Percentiles rank a stretch among this genome's conserved stretches.
phyloP scores from a whole-genome alignment of 2,113 vertebrate species.

The Haplotaxodon microlepis region DNA sequence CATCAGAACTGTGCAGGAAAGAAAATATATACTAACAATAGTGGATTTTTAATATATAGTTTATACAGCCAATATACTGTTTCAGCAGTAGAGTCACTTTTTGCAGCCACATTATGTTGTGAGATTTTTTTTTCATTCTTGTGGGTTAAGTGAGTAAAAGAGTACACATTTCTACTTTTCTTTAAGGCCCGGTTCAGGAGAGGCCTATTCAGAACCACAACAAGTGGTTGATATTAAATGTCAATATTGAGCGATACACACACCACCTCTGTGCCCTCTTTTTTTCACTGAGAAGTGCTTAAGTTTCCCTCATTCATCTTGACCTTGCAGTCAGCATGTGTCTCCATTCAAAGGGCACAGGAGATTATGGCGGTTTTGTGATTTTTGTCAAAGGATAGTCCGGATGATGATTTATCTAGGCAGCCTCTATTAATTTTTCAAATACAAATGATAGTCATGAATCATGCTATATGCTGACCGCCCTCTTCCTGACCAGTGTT shows the following conservation, averaged over 20 bases:
- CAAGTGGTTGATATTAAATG: conserved; percentile 56
- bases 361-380: conserved; percentile 13
- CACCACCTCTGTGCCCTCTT: conserved; percentile 6
- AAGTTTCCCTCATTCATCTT: conserved; percentile 27
- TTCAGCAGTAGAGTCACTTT: background rate
- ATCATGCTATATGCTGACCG: conserved; percentile 38
- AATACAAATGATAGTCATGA: conserved; percentile 60
- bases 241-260: conserved; percentile 34
- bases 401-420: conserved; percentile 52
- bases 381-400: conserved; percentile 46
- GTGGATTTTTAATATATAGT: background rate
- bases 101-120: background rate
- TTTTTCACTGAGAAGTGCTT: conserved; percentile 5
- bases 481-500: conserved; percentile 28
- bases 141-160: background rate
- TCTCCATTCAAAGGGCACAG: conserved; percentile 18
- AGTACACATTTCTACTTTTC: background rate
- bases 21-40: background rate
- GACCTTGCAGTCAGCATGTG: conserved; percentile 47
- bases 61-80: background rate
- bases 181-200: background rate
- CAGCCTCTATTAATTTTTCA: conserved; percentile 47
- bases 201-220: conserved; percentile 3
- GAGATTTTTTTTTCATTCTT: background rate
- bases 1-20: background rate